Conservation (phyloP, 2,113 vertebrate genomes). For the Prolemur simus region DNA sequence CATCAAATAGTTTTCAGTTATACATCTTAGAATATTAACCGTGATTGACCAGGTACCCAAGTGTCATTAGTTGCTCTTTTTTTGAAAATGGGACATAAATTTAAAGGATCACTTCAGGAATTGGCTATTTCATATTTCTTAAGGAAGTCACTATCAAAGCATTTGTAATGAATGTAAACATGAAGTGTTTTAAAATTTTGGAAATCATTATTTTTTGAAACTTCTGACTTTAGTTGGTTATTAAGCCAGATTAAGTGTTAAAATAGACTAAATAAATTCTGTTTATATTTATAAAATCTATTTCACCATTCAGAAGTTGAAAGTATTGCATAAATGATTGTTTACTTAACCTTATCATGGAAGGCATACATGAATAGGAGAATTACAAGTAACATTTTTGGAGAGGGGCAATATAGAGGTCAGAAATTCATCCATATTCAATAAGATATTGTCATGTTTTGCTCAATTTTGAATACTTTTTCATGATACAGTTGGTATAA, state of each 20-base stretch:
- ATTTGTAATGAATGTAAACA: constrained; percentile 25
- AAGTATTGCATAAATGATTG: background rate
- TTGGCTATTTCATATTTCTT: background rate
- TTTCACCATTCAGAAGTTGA: background rate
- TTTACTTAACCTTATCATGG: background rate
- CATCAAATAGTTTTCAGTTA: background rate
- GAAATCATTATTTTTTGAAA: constrained; percentile 16
- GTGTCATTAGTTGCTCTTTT: background rate
- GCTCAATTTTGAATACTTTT: background rate
- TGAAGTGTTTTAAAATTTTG: background rate
- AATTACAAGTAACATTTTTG: background rate
- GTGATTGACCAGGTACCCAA: background rate
- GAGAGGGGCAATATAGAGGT: background rate
- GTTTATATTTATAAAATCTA: background rate
- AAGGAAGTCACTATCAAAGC: background rate
- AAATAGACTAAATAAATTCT: background rate
- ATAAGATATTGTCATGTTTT: background rate
- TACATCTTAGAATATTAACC: background rate
- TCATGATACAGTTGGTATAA: background rate
- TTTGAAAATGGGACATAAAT: background rate
- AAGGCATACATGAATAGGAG: background rate
- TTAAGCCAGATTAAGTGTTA: background rate
- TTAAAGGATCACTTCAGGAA: constrained; percentile 7
- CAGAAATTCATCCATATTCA: background rate
- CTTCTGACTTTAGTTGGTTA: background rate